phyloP scores from a whole-genome alignment of 1,140 invertebrate genomes.

The Drosophila prosaltans region DNA sequence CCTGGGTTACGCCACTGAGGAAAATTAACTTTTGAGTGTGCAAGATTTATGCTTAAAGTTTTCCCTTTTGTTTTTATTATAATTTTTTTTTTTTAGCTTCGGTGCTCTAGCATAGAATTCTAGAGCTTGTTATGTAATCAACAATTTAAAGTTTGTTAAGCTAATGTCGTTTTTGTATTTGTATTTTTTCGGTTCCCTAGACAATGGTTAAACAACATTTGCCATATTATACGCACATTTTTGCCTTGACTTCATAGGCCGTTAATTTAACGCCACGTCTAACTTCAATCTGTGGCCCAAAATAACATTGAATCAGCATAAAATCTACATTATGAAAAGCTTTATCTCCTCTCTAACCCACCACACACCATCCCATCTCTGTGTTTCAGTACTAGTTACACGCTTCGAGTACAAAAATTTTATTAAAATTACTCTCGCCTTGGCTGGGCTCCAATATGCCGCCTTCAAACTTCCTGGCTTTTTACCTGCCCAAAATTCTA shows the following conservation, averaged over 20 bases:
- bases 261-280: conserved; percentile 59
- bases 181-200: conserved; percentile 27
- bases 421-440: conserved; percentile 53
- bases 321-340: conserved; percentile 65
- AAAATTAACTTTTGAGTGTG: conserved; percentile 9
- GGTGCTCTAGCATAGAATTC: background rate
- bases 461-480: conserved; percentile 11
- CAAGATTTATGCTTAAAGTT: conserved; percentile 55
- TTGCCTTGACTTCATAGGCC: conserved; percentile 16
- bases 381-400: conserved; percentile 21
- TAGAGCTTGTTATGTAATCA: conserved; percentile 13
- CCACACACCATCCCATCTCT: background rate
- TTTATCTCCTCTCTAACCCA: conserved; percentile 19
- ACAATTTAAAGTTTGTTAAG: conserved; percentile 16
- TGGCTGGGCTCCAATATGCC: conserved; percentile 25
- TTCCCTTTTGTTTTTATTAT: background rate
- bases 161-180: background rate
- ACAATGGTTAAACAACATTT: conserved; percentile 57
- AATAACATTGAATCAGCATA: conserved; percentile 66
- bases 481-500: conserved; percentile 31
- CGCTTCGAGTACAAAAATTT: conserved; percentile 61
- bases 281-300: conserved; percentile 52
- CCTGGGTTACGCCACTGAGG: background rate
- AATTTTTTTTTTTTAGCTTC: background rate
- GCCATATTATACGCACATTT: conserved; percentile 37